These are phyloP conservation scores for Nansenia antarctica DNA, from an alignment of 2,113 vertebrate species.

Conservation along the genomic window DNA sequence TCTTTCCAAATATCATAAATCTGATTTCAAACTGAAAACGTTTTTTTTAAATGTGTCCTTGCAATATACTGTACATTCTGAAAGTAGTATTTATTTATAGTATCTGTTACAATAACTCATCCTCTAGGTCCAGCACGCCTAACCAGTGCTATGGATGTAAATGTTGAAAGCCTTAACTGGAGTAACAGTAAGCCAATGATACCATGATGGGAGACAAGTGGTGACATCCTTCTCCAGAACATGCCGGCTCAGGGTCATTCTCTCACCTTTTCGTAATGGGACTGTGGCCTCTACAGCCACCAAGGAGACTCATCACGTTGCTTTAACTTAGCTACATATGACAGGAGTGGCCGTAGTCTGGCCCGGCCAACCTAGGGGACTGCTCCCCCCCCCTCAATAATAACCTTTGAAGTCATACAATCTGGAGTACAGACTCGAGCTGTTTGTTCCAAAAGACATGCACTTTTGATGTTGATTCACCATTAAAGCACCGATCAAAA, in stretches of 20 bases:
- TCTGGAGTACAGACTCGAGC: conserved; percentile 5
- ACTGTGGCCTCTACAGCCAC: conserved; percentile 12
- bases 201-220: conserved; percentile 10
- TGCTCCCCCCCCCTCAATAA: conserved; percentile 15
- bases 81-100: no score
- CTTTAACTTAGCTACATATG: conserved; percentile 42
- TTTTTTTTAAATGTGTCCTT: no score
- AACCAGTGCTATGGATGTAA: neutral
- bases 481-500: no score
- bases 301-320: conserved; percentile 32
- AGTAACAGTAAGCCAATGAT: neutral
- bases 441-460: no score
- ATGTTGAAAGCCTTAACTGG: neutral
- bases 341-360: conserved; percentile 28
- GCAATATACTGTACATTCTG: no score
- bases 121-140: neutral
- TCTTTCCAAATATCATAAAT: no score
- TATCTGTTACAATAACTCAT: no score
- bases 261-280: conserved; percentile 31
- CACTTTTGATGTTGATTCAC: no score
- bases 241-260: conserved; percentile 33
- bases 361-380: conserved; percentile 20
- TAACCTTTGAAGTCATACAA: conserved; percentile 38
- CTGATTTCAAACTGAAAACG: no score
- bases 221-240: conserved; percentile 18